Percentiles rank a stretch among this genome's conserved stretches.
Evolutionary conservation across 1,140 invertebrate species (phyloP).

Genomic region (Oscheius sp.): DNA sequence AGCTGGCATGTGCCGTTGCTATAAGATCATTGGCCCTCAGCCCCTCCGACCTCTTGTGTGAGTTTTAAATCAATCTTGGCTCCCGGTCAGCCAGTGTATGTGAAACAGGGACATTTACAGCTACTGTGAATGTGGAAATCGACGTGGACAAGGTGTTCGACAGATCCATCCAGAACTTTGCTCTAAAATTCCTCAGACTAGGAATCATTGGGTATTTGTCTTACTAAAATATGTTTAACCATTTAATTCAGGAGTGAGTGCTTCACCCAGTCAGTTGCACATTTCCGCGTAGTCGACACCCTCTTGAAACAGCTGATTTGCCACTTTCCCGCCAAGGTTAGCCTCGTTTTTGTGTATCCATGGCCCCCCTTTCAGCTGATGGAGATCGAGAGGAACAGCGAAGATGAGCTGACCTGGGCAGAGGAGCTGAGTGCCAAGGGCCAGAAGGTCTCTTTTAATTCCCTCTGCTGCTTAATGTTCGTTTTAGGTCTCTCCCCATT

Average conservation of each 20-base stretch:
- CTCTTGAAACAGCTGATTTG: slow-evolving; percentile 20
- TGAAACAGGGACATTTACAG: background rate
- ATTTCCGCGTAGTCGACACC: slow-evolving; percentile 17
- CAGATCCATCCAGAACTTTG: slow-evolving; percentile 18
- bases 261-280: background rate
- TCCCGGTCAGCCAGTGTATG: background rate
- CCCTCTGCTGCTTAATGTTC: background rate
- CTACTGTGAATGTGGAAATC: slow-evolving; percentile 16
- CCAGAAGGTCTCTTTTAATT: background rate
- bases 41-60: slow-evolving; percentile 22
- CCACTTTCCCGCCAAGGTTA: slow-evolving; percentile 23
- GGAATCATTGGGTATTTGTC: slow-evolving; percentile 11
- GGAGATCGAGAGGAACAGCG: slow-evolving; percentile 20
- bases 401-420: slow-evolving; percentile 16
- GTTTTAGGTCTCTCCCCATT: background rate
- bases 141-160: slow-evolving; percentile 28
- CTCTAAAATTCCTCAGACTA: slow-evolving; percentile 13
- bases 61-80: background rate
- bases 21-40: slow-evolving; percentile 14
- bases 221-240: background rate
- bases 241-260: slow-evolving; percentile 3
- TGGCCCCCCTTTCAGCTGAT: background rate
- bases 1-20: slow-evolving; percentile 24
- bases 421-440: slow-evolving; percentile 5
- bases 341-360: background rate